phyloP scores from a whole-genome alignment of 2,888 invertebrate genomes.

The Agriopis aurantiaria region DNA sequence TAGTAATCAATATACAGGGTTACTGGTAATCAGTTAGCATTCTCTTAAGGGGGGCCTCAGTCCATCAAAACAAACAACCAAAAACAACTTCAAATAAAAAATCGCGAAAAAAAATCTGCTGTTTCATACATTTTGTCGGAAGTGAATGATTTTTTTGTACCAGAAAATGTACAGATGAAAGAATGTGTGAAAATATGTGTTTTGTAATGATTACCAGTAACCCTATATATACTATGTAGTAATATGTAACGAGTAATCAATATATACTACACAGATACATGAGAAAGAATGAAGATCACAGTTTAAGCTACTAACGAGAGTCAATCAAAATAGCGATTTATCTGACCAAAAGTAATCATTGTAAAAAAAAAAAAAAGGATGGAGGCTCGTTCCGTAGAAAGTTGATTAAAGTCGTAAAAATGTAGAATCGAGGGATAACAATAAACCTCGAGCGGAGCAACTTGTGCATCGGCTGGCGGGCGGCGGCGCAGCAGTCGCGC shows the following conservation, averaged over 20 bases:
- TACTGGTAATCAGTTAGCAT: too few species aligned
- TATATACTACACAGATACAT: neutral
- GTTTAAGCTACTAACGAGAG: neutral
- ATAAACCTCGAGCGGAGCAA: slow-evolving; percentile 66
- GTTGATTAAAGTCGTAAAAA: slow-evolving; percentile 65
- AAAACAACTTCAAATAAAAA: too few species aligned
- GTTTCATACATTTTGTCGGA: too few species aligned
- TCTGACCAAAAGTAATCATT: slow-evolving; percentile 8
- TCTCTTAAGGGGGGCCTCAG: too few species aligned
- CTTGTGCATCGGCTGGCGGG: slow-evolving; percentile 60
- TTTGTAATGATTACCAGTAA: too few species aligned
- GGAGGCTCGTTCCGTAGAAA: slow-evolving; percentile 44
- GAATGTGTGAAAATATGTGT: too few species aligned
- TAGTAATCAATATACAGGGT: too few species aligned
- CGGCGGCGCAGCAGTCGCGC: slow-evolving; percentile 61
- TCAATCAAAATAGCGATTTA: neutral
- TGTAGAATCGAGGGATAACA: slow-evolving; percentile 63
- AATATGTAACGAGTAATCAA: neutral
- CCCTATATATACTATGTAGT: too few species aligned
- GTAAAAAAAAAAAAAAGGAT: slow-evolving; percentile 40
- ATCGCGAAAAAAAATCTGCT: too few species aligned
- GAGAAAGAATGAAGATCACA: neutral
- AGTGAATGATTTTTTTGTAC: too few species aligned
- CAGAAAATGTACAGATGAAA: too few species aligned
- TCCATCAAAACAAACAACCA: too few species aligned